Evolutionary conservation across 1,140 invertebrate species (phyloP).

Genomic region (Antheraea mylitta): DNA sequence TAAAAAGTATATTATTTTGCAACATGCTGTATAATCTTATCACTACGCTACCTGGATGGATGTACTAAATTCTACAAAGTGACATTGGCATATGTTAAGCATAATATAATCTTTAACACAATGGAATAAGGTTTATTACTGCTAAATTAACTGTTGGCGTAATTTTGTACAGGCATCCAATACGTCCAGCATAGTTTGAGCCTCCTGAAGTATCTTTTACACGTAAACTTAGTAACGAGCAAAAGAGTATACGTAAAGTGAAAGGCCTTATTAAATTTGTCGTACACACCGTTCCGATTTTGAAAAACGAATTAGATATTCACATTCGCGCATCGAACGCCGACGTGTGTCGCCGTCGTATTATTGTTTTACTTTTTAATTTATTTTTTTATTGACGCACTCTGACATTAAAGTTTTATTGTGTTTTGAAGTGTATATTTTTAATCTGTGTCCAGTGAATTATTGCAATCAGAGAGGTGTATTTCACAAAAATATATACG

Average conservation of each 20-base stretch:
- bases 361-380: constrained; percentile 38
- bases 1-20: too few species aligned
- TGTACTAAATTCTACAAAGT: constrained; percentile 4
- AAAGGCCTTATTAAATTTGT: neutral
- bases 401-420: constrained; percentile 25
- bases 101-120: constrained; percentile 14
- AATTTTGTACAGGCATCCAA: constrained; percentile 19
- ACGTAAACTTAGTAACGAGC: neutral
- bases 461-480: neutral
- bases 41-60: constrained; percentile 30
- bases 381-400: constrained; percentile 25
- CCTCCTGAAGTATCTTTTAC: constrained; percentile 21
- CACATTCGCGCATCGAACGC: constrained; percentile 44
- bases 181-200: constrained; percentile 34
- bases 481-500: neutral
- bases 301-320: constrained; percentile 62
- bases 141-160: constrained; percentile 14
- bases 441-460: neutral
- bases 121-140: constrained; percentile 24
- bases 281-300: constrained; percentile 43
- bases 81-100: neutral
- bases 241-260: neutral
- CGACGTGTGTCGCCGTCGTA: constrained; percentile 35
- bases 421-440: constrained; percentile 12
- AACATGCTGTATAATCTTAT: constrained; percentile 41